Base-by-base conservation (phyloP, 2,888 invertebrate genomes). In the Yponomeuta malinellus region DNA sequence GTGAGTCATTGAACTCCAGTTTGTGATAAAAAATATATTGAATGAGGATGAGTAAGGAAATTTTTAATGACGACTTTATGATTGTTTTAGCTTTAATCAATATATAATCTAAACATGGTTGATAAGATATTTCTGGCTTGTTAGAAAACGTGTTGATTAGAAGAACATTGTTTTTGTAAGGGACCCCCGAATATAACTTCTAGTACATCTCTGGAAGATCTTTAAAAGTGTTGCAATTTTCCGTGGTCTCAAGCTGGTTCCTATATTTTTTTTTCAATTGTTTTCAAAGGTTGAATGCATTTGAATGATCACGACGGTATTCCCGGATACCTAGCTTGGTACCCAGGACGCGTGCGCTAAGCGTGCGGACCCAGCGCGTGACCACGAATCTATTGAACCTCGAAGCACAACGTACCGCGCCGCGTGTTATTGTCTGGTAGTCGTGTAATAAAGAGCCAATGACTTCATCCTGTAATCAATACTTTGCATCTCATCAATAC, bases 311-410 rank as follows among this genome's bases (percentile, higher is more conserved):
- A 68, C 68, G 68, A 68, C 43, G 48, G 23, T 23, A 68, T 33
- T 43, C 15, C 33, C n/a, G 15, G 48, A 15, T 75, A 76, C 72
- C 71, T 76, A 73, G 74, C 79, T 81, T 78, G 76, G 78, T 77
- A 79, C 76, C 74, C 81, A 75, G 72, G 74, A 74, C 82, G 80
- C 82, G 82, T 85, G 78, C 79, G 72, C 71, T 52, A 75, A 76
- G 74, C 80, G 79, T 78, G 81, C 75, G 73, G 75, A 77, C 75
- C 15, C 72, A 78, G 76, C 82, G 70, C 70, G 65, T 65, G 70
- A 70, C 65, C 31, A 65, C 29, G 78, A 77, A 77, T 78, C 73
- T 69, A 77, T 76, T 70, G 74, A 71, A 74, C 67, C 74, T 75
- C 74, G 74, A 76, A 75, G 74, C 72, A 75, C 73, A 73, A 31